Conservation (phyloP, 2,888 invertebrate species). For the Temnothorax rugatulus region DNA sequence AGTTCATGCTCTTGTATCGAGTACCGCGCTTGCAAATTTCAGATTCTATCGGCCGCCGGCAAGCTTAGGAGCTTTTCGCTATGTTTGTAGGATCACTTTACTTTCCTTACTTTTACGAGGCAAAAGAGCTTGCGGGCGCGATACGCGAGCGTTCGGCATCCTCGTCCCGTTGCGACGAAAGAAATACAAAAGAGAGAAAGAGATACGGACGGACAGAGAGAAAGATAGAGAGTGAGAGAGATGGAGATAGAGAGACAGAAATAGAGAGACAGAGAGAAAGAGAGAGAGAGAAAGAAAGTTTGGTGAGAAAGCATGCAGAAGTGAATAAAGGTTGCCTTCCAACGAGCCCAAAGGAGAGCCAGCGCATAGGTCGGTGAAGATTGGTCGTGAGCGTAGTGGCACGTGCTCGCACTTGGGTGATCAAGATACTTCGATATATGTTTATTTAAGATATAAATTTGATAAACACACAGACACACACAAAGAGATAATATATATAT, state of each 20-base stretch:
- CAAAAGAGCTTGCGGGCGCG: neutral
- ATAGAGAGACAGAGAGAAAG: constrained; percentile 27
- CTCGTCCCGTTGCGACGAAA: constrained; percentile 59
- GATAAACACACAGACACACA: constrained; percentile 50
- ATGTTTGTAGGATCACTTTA: constrained; percentile 9
- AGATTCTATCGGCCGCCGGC: neutral
- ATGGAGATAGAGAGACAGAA: constrained; percentile 19
- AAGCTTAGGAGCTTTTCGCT: constrained; percentile 19
- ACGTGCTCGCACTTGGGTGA: constrained; percentile 75
- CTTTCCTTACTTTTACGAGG: neutral
- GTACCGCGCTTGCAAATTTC: neutral
- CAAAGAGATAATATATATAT: constrained; percentile 34
- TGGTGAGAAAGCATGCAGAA: constrained; percentile 73
- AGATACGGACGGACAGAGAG: constrained; percentile 56
- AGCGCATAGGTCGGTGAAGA: constrained; percentile 73
- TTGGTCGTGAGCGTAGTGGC: constrained; percentile 75
- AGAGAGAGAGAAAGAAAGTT: constrained; percentile 63
- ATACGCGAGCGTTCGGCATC: constrained; percentile 25
- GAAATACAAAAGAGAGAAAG: constrained; percentile 73
- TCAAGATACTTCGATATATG: constrained; percentile 65
- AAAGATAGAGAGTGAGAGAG: constrained; percentile 57
- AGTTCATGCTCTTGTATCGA: neutral
- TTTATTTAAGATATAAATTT: constrained; percentile 57
- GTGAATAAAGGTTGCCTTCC: constrained; percentile 75
- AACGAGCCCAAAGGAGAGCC: constrained; percentile 77